Evolutionary conservation across 2,113 vertebrate genomes (phyloP), one percentile per base, ranked within the genome.

Genomic region (Ranitomeya variabilis): DNA sequence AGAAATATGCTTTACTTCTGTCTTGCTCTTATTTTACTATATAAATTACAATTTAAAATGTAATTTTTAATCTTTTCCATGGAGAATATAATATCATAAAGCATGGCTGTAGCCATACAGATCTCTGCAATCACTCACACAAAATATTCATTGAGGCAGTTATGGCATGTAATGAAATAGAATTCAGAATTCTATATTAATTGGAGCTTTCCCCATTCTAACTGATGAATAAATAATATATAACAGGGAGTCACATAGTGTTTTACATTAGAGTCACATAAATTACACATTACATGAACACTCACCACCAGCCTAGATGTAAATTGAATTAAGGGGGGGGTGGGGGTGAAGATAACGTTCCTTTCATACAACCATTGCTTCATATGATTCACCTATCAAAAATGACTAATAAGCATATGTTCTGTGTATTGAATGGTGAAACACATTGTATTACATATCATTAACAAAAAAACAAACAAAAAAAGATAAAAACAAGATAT

Each of bases 221-320:
- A 81, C 80, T 81, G 57, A 81, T 81, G 80, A 81, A 81, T 81
- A 81, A 81, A 81, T 81, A 62, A 81, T 81, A 59, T 62, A 81
- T 81, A 37, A 81, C 80, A 81, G 59, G 80, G 80, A 62, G 80
- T 81, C 80, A 64, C 80, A 81, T 31, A 81, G 80, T 81, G 80
- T 81, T 81, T 62, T 81, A 81, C 80, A 81, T 81, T 81, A 37
- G 80, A 62, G 57, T 62, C n/a, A 81, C 80, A 81, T 81, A 62
- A 81, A 81, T 81, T 62, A 81, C 80, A 81, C 57, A 81, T 81
- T 81, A 81, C 80, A 81, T 81, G 80, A 81, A 81, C 59, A 81
- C 80, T 59, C 31, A 62, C 59, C 80, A 81, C 57, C 18, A 21
- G 31, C 59, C 59, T 62, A 81, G 18, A 62, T 64, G 57, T 62